Evolutionary conservation across 1,140 invertebrate genomes (phyloP).

Genomic region (Eumaeus atala): DNA sequence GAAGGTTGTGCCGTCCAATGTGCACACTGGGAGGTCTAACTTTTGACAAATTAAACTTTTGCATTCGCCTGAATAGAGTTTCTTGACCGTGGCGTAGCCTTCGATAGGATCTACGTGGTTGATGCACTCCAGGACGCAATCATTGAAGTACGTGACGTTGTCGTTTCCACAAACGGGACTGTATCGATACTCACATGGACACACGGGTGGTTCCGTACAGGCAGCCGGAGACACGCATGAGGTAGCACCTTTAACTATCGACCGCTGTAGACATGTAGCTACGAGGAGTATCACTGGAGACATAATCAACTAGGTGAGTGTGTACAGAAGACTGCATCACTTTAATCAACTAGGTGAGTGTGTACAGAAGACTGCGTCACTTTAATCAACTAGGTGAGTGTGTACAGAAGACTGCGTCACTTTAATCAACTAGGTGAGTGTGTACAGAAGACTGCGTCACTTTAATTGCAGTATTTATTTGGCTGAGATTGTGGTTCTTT

Average conservation of each 20-base stretch:
- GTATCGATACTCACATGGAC: conserved; percentile 26
- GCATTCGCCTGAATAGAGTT: conserved; percentile 23
- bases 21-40: conserved; percentile 75
- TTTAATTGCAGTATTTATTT: too few relatives aligned
- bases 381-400: too few relatives aligned
- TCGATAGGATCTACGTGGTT: conserved; percentile 12
- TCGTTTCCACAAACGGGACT: conserved; percentile 33
- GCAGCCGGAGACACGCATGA: neutral
- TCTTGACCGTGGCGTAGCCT: conserved; percentile 5
- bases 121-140: conserved; percentile 28
- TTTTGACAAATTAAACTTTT: conserved; percentile 44
- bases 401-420: too few relatives aligned
- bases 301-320: neutral
- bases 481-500: too few relatives aligned
- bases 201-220: conserved; percentile 7
- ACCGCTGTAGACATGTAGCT: neutral
- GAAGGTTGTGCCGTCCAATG: conserved; percentile 35
- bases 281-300: neutral
- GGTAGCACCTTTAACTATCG: neutral
- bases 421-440: too few relatives aligned
- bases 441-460: too few relatives aligned
- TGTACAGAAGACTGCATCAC: too few relatives aligned
- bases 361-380: too few relatives aligned
- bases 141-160: conserved; percentile 29
- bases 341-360: too few relatives aligned